Base-by-base conservation (phyloP, 2,113 vertebrate genomes). In the Ctenomys sociabilis region DNA sequence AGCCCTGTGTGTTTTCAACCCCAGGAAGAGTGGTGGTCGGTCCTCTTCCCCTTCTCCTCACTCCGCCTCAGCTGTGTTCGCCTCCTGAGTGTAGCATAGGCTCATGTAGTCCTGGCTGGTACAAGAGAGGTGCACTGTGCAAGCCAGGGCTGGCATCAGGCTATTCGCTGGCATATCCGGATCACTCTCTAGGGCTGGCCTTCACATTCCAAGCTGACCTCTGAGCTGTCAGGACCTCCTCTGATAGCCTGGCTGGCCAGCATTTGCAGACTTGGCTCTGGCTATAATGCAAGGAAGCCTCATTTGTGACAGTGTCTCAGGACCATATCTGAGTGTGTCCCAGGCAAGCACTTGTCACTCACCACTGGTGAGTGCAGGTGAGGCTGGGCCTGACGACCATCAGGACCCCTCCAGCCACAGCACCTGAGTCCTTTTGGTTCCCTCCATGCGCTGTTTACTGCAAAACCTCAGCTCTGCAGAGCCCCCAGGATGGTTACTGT, bases 51-150 rank as follows among this genome's bases (percentile, higher is more conserved):
- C 3, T 30, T 85, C 40, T 45, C 16, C 9, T 12, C 61, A 30
- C 3, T 1, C 8, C 2, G 2, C 17, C 8, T 19, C 8, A 1
- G 7, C 37, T 11, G 40, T 10, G 40, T 40, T 32, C 40, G 3
- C 7, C 59, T 16, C 57, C 3, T 26, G 11, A 11, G n/a, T 13
- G 12, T 17, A 9, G 26, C 40, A 8, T 1, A 24, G 37, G 21
- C 84, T 57, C 0, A 28, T 5, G 2, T 10, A 84, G 43, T 37
- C 73, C 85, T 24, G 2, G 14, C 30, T 12, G 9, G 22, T 70
- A n/a, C 6, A 78, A 24, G 43, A 7, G 19, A 17, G 43, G 4
- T n/a, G 35, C 54, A 1, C 12, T 45, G 12, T 28, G 77, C 22
- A 10, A 59, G 11, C 13, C 7, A 83, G 59, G 19, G 43, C 14